A percentile compares a stretch with the other conserved stretches of the same genome.
Evolutionary conservation across 2,888 invertebrate species (phyloP).

Genomic region (Sphinx pinastri): DNA sequence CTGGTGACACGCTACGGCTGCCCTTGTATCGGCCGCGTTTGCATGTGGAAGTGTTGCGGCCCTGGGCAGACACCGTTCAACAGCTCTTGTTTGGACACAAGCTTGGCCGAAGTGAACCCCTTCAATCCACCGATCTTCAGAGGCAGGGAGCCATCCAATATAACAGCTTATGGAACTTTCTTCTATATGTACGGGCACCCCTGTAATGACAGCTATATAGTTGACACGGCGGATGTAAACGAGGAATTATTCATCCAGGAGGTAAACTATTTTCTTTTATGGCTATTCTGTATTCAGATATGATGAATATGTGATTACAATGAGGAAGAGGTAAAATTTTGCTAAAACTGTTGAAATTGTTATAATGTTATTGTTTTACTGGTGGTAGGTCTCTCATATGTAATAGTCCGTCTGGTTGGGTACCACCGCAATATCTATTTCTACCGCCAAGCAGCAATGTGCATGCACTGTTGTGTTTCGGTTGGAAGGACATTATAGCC

Average conservation of each 20-base stretch:
- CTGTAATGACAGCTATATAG: constrained; percentile 62
- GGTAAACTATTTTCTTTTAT: constrained; percentile 47
- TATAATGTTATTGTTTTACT: too few relatives aligned
- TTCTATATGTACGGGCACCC: constrained; percentile 59
- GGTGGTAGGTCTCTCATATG: too few relatives aligned
- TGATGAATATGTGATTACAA: neutral
- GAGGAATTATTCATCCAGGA: constrained; percentile 69
- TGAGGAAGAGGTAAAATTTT: too few relatives aligned
- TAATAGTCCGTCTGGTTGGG: too few relatives aligned
- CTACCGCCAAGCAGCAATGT: too few relatives aligned
- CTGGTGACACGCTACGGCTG: constrained; percentile 55
- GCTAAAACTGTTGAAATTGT: too few relatives aligned
- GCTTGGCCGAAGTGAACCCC: constrained; percentile 52
- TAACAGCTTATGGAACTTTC: constrained; percentile 59
- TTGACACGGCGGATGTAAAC: constrained; percentile 47
- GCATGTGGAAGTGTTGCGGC: constrained; percentile 71
- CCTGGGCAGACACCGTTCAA: constrained; percentile 51
- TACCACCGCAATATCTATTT: too few relatives aligned
- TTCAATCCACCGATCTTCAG: constrained; percentile 68
- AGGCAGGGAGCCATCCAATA: constrained; percentile 48
- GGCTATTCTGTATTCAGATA: neutral
- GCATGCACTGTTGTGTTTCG: too few relatives aligned
- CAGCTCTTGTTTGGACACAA: constrained; percentile 51
- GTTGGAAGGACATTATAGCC: too few relatives aligned
- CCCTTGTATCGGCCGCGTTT: constrained; percentile 66